Evolutionary conservation across 2,888 invertebrate genomes (phyloP).

Genomic region (Cheilosia impressa): DNA sequence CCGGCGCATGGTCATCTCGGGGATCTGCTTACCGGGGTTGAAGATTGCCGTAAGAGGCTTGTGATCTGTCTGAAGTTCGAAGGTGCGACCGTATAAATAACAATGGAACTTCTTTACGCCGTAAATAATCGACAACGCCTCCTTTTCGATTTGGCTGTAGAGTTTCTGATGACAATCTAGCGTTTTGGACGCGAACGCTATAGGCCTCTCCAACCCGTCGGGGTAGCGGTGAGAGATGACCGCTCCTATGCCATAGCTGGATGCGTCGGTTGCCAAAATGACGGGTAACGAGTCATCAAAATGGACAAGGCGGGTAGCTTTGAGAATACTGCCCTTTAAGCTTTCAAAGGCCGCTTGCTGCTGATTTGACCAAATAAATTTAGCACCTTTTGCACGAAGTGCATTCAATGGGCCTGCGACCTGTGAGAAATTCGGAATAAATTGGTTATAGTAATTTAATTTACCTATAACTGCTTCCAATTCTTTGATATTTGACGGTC

Average conservation of each 20-base stretch:
- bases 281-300: conserved; percentile 47
- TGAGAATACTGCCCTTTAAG: conserved; percentile 31
- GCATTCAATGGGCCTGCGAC: conserved; percentile 55
- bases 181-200: conserved; percentile 66
- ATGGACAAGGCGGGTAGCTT: conserved; percentile 48
- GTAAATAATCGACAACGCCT: no score
- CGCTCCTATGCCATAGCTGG: conserved; percentile 53
- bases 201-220: conserved; percentile 55
- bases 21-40: conserved; percentile 55
- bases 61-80: conserved; percentile 54
- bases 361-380: conserved; percentile 32
- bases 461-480: conserved; percentile 60
- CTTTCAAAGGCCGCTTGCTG: conserved; percentile 36
- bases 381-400: not conserved
- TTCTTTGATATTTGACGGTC: conserved; percentile 9
- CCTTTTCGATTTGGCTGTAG: conserved; percentile 59
- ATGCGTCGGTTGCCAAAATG: conserved; percentile 63
- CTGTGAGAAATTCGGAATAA: conserved; percentile 60
- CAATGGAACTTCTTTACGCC: conserved; percentile 59
- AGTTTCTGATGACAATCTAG: conserved; percentile 51
- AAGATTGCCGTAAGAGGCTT: conserved; percentile 62
- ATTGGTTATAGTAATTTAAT: conserved; percentile 70
- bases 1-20: conserved; percentile 56
- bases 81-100: conserved; percentile 45
- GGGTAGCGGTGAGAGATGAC: conserved; percentile 50